phyloP scores from a whole-genome alignment of 2,888 invertebrate species.

The Idaea biselata region DNA sequence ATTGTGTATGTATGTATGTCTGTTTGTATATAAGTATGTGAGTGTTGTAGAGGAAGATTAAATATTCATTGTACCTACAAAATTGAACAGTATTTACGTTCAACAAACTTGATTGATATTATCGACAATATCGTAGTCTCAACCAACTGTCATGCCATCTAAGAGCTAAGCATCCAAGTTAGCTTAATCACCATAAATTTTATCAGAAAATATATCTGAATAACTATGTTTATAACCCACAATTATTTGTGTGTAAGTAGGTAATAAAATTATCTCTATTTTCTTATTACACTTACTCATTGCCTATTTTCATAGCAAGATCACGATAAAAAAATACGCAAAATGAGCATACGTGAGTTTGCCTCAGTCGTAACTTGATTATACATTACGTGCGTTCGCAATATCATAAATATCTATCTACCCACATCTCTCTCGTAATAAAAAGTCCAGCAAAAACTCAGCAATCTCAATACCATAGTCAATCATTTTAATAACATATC shows the following conservation, averaged over 20 bases:
- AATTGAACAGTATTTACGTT: neutral
- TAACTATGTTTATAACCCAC: neutral
- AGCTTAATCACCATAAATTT: neutral
- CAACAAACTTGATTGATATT: neutral
- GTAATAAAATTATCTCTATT: neutral
- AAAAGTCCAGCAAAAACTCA: neutral
- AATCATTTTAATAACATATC: slow-evolving; percentile 5
- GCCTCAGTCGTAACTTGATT: neutral
- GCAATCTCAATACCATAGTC: neutral
- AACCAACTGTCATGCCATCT: neutral
- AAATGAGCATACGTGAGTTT: neutral
- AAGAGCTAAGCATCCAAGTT: neutral
- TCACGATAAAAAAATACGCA: neutral
- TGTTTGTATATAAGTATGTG: slow-evolving; percentile 17
- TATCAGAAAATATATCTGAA: neutral
- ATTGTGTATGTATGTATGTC: slow-evolving; percentile 44
- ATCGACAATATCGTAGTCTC: neutral
- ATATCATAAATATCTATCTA: neutral
- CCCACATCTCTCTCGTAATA: neutral
- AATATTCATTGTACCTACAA: neutral
- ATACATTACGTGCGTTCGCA: neutral
- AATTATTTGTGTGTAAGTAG: neutral
- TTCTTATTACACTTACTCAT: neutral
- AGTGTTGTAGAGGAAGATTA: slow-evolving; percentile 2
- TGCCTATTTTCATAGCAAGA: neutral